A percentile compares a stretch with the other conserved stretches of the same genome.
Evolutionary conservation across 2,888 invertebrate species (phyloP).

Genomic region (Carterocephalus palaemon): DNA sequence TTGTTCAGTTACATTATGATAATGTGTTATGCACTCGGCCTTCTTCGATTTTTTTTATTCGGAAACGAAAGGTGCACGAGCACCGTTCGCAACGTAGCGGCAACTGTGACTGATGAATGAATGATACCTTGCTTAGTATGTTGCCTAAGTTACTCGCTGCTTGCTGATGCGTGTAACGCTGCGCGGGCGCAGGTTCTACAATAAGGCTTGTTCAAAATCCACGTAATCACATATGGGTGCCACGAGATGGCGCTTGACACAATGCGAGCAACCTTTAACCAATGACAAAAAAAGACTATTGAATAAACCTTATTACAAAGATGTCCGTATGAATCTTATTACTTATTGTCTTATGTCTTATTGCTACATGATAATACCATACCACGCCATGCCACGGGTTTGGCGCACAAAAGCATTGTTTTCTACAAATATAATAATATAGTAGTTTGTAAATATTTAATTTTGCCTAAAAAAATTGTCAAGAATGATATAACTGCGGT

Average conservation of each 20-base stretch:
- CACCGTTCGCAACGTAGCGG: constrained; percentile 55
- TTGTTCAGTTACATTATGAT: constrained; percentile 72
- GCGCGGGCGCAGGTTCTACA: constrained; percentile 37
- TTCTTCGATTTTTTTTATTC: constrained; percentile 52
- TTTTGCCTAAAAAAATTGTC: too few species aligned
- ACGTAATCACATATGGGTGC: constrained; percentile 23
- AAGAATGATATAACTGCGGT: too few species aligned
- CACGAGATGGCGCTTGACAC: constrained; percentile 42
- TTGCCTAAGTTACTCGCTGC: constrained; percentile 49
- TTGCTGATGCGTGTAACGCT: constrained; percentile 47
- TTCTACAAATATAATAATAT: too few species aligned
- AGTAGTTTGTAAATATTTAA: too few species aligned
- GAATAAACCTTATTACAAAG: constrained; percentile 1
- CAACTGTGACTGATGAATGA: constrained; percentile 54
- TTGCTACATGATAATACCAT: too few species aligned
- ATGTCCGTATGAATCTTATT: too few species aligned
- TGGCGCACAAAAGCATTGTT: too few species aligned
- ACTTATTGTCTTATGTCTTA: too few species aligned
- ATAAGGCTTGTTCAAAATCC: constrained; percentile 26
- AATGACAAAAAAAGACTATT: constrained; percentile 1
- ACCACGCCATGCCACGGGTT: too few species aligned
- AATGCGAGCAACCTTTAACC: constrained; percentile 13
- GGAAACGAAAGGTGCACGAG: constrained; percentile 50
- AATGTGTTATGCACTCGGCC: constrained; percentile 59
- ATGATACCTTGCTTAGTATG: constrained; percentile 45